Evolutionary conservation across 2,113 vertebrate genomes (phyloP), one percentile per base, ranked within the genome.

Genomic region (Tachuris rubrigastra): DNA sequence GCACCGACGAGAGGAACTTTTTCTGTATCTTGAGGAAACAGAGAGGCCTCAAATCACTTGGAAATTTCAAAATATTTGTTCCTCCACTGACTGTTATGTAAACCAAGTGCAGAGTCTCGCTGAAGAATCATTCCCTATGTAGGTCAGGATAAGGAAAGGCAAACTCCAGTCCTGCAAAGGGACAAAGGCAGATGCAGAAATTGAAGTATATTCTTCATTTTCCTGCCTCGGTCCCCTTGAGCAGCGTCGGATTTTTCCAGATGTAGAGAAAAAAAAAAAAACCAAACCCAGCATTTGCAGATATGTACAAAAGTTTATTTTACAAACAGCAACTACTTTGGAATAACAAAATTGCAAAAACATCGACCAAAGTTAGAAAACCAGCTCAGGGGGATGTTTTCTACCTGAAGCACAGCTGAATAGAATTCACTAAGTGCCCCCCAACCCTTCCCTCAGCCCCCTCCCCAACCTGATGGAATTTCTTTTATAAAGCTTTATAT

Each of bases 251-350:
- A 50, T 72, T 85, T 77, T 67, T 74, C 74, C 92, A 90, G 81
- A 68, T 56, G 71, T 20, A 96, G 94, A 97, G 89, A 96, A 94
- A 97, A 87, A 50, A 25, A 49, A 44, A 44, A n/a, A n/a, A n/a
- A n/a, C n/a, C n/a, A 44, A 18, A 2, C 39, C 39, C 53, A 93
- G 91, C 83, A 42, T 76, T 58, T 83, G 76, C 81, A 90, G 90
- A 69, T 97, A 94, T 87, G 81, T 98, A 98, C 97, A 98, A 97
- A 98, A 98, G 88, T 95, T 93, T 97, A 96, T 97, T 95, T 96
- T 97, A 97, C 76, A 91, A 97, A 96, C 77, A 85, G 95, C 93
- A 62, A 77, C 93, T 96, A 85, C 87, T 96, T 91, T 71, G 53
- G 81, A 86, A 88, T 95, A 95, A 97, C 95, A 96, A 96, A 96